Evolutionary conservation across 2,797 vertebrate genomes (phyloP), one percentile per base, ranked within the genome.

Genomic region (Falco biarmicus): DNA sequence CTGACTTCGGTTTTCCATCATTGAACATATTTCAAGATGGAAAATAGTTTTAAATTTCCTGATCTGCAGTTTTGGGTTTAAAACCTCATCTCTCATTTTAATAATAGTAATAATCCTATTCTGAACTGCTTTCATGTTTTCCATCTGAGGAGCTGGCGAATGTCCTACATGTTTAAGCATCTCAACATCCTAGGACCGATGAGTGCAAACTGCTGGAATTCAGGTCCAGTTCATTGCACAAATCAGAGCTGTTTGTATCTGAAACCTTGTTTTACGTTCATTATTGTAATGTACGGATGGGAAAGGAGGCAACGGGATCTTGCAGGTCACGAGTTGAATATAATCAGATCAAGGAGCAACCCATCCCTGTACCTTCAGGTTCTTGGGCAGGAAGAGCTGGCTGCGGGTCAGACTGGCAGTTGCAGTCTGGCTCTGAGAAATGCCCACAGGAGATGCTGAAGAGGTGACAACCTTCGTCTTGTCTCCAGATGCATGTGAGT

Each of bases 81-180:
- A 94, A 95, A 95, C 87, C 71, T 78, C 60, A 79, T 57, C 28
- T 87, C 74, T 92, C 71, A 50, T 84, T 90, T 92, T 74, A 85
- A 64, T 82, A 84, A 70, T 43, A 54, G 77, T 59, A 89, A 87
- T 92, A 81, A 91, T 92, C 77, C 71, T 50, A 20, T 63, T 87
- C 73, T 75, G 90, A 95, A 53, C 65, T 64, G 51, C 59, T 87
- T 92, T 78, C 45, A 7, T 68, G 73, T 53, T 81, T 93, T 73
- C 74, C 59, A 24, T 88, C 66, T 61, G 84, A 95, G 61, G 31
- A 84, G 41, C 66, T 90, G 84, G 87, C 78, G 89, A 53, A 56
- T 6, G 50, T 89, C 90, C 81, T 65, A 18, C 1, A 0, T 5
- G 1, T 85, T 94, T 65, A 56, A 92, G 81, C 50, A 37, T 69